Percentiles rank a stretch among this genome's conserved stretches.
Evolutionary conservation across 2,888 invertebrate genomes (phyloP).

Genomic region (Thecocarcelia acutangulata): DNA sequence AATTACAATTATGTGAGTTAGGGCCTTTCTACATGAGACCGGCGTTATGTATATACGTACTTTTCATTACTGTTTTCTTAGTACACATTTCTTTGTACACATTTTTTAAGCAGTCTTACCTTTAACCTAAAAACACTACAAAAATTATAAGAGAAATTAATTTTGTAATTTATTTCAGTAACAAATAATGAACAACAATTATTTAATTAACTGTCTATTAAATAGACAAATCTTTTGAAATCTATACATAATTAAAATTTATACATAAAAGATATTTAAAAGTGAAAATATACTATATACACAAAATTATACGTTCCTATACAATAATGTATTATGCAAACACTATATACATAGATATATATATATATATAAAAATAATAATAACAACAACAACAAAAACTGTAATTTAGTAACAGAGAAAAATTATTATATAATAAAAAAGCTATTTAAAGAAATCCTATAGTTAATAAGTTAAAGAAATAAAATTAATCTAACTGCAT

Average conservation of each 20-base stretch:
- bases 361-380: slow-evolving; percentile 56
- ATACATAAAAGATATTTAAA: slow-evolving; percentile 40
- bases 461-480: slow-evolving; percentile 53
- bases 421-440: slow-evolving; percentile 37
- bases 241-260: slow-evolving; percentile 63
- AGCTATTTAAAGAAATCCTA: slow-evolving; percentile 60
- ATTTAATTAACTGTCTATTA: slow-evolving; percentile 66
- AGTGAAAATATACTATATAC: slow-evolving; percentile 56
- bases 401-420: slow-evolving; percentile 65
- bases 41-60: too few relatives aligned
- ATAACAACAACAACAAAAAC: slow-evolving; percentile 42
- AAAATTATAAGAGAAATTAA: slow-evolving; percentile 5
- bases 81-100: not conserved
- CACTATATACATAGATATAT: slow-evolving; percentile 62
- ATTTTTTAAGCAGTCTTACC: not conserved
- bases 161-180: slow-evolving; percentile 55
- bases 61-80: too few relatives aligned
- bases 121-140: not conserved
- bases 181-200: slow-evolving; percentile 38
- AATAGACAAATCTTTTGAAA: slow-evolving; percentile 67
- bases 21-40: too few relatives aligned
- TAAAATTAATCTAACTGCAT: slow-evolving; percentile 50
- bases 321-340: slow-evolving; percentile 71
- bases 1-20: too few relatives aligned
- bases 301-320: slow-evolving; percentile 78